A percentile compares a stretch with the other conserved stretches of the same genome.
phyloP scores from a whole-genome alignment of 2,797 vertebrate genomes.

The Octomys mimax region DNA sequence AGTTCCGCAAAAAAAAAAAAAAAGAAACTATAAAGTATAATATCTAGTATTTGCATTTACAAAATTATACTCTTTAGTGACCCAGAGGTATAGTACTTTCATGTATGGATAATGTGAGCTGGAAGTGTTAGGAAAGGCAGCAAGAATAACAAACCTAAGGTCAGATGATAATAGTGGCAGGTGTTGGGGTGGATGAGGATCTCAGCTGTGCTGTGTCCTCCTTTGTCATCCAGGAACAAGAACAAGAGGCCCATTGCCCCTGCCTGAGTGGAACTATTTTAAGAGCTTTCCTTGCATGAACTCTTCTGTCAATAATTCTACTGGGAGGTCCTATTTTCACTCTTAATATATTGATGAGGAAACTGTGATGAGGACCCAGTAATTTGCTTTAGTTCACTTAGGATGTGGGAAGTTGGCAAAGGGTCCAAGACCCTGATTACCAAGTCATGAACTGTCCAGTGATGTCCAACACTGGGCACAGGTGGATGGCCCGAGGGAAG shows the following conservation, averaged over 20 bases:
- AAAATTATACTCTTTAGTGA: background rate
- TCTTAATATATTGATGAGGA: background rate
- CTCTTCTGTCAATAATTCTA: background rate
- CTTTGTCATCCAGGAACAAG: background rate
- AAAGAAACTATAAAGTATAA: background rate
- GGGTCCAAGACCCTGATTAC: background rate
- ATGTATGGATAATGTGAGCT: background rate
- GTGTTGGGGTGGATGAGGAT: background rate
- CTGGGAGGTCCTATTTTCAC: background rate
- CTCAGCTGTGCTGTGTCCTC: background rate
- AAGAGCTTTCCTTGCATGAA: background rate
- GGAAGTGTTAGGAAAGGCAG: background rate
- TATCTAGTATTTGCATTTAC: slow-evolving; percentile 1
- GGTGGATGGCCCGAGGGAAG: background rate
- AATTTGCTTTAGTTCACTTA: background rate
- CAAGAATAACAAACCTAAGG: background rate
- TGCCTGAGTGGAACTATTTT: background rate
- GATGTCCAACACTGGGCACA: background rate
- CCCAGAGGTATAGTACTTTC: background rate
- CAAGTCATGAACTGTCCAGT: background rate
- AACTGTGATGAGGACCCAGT: background rate
- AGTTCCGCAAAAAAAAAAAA: too few species aligned
- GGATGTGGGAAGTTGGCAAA: background rate
- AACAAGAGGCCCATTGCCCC: background rate
- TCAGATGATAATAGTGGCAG: background rate